Base-by-base conservation (phyloP, 2,113 vertebrate genomes). In the Elaphurus davidianus region DNA sequence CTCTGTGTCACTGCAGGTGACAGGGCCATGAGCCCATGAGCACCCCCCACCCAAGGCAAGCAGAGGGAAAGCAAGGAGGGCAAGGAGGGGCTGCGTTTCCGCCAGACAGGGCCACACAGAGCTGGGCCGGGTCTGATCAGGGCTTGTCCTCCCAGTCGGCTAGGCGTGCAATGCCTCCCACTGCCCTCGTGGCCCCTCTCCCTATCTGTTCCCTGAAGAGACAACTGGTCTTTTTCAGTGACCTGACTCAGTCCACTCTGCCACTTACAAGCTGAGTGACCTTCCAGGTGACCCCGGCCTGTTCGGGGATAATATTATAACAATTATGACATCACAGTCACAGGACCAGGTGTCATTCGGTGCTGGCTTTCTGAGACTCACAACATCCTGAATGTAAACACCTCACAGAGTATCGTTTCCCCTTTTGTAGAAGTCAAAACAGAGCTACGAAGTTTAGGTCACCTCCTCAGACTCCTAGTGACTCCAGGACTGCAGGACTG, bases 1-100 rank as follows among this genome's bases (percentile, higher is more conserved):
- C 64, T 96, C n/a, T 45, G 5, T 8, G 8, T 97, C 92, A 90
- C 91, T 36, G 2, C 19, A 55, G n/a, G 94, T 62, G 47, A 85
- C 96, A 95, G 54, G 59, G 52, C 3, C 2, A 0, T 79, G 93
- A 97, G 78, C 6, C 11, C 47, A 23, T 1, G 25, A 30, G 25
- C 3, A 3, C 16, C 12, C 43, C 6, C 33, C 59, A 45, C 0
- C 0, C 16, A 12, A 33, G 40, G 23, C 62, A 59, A 28, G 60
- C 12, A 1, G 40, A 47, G 36, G 2, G 12, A 59, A 13, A 36
- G 13, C 27, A 62, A 93, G 45, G 52, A 79, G 50, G 36, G 60
- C 36, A 33, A 3, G 50, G 27, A 47, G 21, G 36, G 3, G 33
- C 13, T 27, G 1, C 0, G 0, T 21, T 23, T 60, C 74, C 25